Conservation (phyloP, 2,797 vertebrate genomes). For the Steatocranus sp. region DNA sequence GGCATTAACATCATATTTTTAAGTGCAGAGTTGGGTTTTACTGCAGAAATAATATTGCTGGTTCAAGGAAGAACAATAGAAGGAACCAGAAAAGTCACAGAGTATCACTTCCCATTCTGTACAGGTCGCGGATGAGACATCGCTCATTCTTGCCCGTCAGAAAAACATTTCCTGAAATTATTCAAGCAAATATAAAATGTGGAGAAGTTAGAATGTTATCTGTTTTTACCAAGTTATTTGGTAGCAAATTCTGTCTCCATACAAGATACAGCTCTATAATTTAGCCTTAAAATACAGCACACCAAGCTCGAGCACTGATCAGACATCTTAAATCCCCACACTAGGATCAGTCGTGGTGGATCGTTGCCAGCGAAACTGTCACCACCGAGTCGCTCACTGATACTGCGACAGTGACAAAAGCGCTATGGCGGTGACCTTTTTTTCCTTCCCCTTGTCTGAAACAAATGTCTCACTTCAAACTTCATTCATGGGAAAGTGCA, state of each 20-base stretch:
- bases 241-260: neutral
- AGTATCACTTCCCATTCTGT: neutral
- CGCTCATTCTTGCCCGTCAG: neutral
- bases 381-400: neutral
- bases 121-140: neutral
- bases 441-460: neutral
- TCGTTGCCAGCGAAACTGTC: neutral
- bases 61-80: neutral
- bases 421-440: neutral
- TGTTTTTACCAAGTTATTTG: neutral
- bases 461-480: neutral
- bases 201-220: neutral
- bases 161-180: neutral
- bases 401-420: neutral
- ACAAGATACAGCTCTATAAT: neutral
- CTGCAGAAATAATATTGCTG: neutral
- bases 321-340: neutral
- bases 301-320: neutral
- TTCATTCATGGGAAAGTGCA: neutral
- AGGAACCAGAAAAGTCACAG: neutral
- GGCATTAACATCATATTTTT: neutral
- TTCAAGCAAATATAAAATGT: neutral
- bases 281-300: neutral
- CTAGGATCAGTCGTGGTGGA: neutral
- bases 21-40: neutral